phyloP scores from a whole-genome alignment of 2,113 vertebrate species.

The Rhadina sibilatrix region DNA sequence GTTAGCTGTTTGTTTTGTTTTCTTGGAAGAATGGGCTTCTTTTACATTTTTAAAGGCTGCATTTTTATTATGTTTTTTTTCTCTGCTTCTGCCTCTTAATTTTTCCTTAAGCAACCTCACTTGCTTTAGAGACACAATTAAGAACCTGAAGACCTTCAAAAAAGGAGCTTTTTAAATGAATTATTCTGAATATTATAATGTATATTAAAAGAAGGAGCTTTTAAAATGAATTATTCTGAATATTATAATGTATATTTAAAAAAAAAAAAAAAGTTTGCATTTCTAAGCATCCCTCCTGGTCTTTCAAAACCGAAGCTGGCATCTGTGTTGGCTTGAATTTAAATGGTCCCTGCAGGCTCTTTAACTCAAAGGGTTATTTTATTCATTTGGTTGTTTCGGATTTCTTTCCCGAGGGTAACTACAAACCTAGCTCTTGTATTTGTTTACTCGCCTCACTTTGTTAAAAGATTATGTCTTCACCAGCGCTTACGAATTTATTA shows the following conservation, averaged over 20 bases:
- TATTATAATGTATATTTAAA: background rate
- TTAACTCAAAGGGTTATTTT: conserved; percentile 52
- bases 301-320: conserved; percentile 44
- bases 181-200: background rate
- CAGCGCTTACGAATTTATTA: conserved; percentile 15
- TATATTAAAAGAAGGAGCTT: background rate
- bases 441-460: conserved; percentile 52
- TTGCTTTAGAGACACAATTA: background rate
- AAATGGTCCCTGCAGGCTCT: conserved; percentile 55
- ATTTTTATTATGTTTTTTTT: background rate
- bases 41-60: background rate
- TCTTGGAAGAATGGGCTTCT: background rate
- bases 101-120: background rate
- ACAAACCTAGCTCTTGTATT: conserved; percentile 39
- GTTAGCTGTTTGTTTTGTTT: background rate
- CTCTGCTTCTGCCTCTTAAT: background rate
- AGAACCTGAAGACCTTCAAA: background rate
- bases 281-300: conserved; percentile 23
- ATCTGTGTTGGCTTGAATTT: conserved; percentile 60
- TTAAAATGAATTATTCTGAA: conserved; percentile 5
- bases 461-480: conserved; percentile 49
- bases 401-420: conserved; percentile 37
- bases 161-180: background rate
- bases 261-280: background rate
- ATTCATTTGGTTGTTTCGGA: conserved; percentile 50